These are phyloP conservation scores for Caenorhabditis zanzibari DNA, from an alignment of 2,888 invertebrate species.

Conservation along the genomic window DNA sequence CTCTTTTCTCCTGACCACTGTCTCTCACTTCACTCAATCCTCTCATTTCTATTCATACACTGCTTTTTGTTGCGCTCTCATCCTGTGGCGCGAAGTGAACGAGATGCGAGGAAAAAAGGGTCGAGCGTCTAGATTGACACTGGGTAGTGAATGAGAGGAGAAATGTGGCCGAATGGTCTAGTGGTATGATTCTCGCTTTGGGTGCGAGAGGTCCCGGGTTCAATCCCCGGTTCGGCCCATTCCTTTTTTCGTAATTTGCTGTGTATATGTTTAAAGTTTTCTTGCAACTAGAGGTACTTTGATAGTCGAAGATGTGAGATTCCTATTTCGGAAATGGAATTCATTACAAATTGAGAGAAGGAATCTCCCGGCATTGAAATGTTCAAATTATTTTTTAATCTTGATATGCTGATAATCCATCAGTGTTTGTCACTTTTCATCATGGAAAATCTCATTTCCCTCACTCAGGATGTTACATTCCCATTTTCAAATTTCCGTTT, in stretches of 20 bases:
- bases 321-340: no score
- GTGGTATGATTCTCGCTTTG: constrained; percentile 83
- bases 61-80: background rate
- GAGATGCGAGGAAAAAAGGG: background rate
- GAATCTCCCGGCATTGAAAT: no score
- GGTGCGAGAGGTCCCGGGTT: constrained; percentile 83
- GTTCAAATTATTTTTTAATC: background rate
- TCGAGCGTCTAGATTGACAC: constrained; percentile 33
- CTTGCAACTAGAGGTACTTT: no score
- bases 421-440: background rate
- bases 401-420: background rate
- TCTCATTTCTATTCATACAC: background rate
- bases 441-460: background rate
- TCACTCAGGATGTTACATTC: constrained; percentile 5
- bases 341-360: no score
- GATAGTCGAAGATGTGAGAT: no score
- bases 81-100: background rate
- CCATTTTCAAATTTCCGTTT: constrained; percentile 27
- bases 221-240: constrained; percentile 81
- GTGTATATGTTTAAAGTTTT: background rate
- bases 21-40: background rate
- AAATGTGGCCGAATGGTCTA: constrained; percentile 78
- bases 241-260: constrained; percentile 3
- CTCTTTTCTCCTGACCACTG: background rate
- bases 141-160: background rate